Percentiles rank a stretch among this genome's conserved stretches.
phyloP scores from a whole-genome alignment of 2,888 invertebrate genomes.

The Ornithoptera priamus region DNA sequence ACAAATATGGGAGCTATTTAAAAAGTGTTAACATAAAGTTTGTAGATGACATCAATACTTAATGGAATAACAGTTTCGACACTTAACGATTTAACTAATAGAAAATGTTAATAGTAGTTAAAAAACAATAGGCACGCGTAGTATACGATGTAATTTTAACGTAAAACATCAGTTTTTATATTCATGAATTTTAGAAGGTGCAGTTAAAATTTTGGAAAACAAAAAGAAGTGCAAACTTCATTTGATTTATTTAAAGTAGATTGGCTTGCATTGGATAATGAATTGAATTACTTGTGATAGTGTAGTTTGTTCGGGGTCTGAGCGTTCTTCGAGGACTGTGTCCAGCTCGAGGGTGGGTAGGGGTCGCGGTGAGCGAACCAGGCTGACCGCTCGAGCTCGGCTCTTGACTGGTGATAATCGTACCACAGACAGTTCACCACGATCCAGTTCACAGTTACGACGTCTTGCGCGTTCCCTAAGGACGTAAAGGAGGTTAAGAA shows the following conservation, averaged over 20 bases:
- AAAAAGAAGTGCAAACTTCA: not conserved
- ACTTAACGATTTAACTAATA: too few species aligned
- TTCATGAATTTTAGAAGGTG: too few species aligned
- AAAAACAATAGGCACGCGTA: too few species aligned
- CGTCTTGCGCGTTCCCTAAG: constrained; percentile 87
- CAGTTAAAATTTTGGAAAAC: not conserved
- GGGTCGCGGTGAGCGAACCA: constrained; percentile 83
- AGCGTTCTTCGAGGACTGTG: constrained; percentile 91
- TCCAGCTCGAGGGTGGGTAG: constrained; percentile 89
- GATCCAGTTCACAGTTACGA: constrained; percentile 89
- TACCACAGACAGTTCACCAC: constrained; percentile 90
- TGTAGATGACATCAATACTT: not conserved
- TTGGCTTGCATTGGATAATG: too few species aligned
- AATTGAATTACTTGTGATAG: constrained; percentile 61
- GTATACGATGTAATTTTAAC: too few species aligned
- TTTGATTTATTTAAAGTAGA: not conserved
- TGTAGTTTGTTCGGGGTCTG: constrained; percentile 86
- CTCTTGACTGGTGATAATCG: constrained; percentile 77
- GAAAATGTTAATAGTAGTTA: too few species aligned
- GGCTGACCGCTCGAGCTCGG: constrained; percentile 62
- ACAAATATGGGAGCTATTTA: not conserved
- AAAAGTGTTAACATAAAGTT: not conserved
- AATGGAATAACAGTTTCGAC: too few species aligned
- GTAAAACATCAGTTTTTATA: too few species aligned
- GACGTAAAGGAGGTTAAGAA: not conserved